Evolutionary conservation across 1,140 invertebrate species (phyloP), one percentile per base, ranked within the genome.

Genomic region (Papilio dardanus): DNA sequence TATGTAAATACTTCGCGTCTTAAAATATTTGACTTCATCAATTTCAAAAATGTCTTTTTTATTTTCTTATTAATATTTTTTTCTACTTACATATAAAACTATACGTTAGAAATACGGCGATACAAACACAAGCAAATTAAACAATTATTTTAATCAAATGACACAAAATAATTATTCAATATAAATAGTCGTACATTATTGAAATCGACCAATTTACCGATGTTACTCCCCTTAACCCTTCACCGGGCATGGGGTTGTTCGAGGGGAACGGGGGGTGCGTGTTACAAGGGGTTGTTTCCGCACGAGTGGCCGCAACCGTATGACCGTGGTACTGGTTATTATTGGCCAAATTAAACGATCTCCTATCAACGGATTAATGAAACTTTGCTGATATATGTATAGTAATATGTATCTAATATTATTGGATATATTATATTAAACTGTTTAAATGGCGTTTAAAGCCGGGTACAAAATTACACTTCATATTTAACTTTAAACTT

Each of bases 281-380:
- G 12, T 8, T 28, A 14, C 54, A 28, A 24, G 54, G 54, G 54
- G 12, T 62, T 86, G 75, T 79, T 85, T 84, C 81, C 88, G 80
- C 74, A 76, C 80, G 83, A 76, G 67, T 79, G 83, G 81, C 79
- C 78, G 71, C 80, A 74, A 78, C 80, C 81, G 78, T 80, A 67
- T 76, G 74, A 79, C 86, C 86, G 83, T 86, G 81, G 82, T 81
- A 84, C 74, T 66, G 68, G 82, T 81, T 85, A 88, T 87, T 86
- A 87, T 87, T 86, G 85, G 81, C 74, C 78, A 83, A 83, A 85
- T 86, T 88, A 88, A 80, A 76, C 74, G 77, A 74, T 77, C 81
- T 85, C 81, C 74, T 76, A 77, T 79, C 74, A 86, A 86, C 81
- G 81, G 86, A 79, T 85, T 89, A 88, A 87, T 89, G 84, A 86